A percentile compares a stretch with the other conserved stretches of the same genome.
phyloP scores from a whole-genome alignment of 2,797 vertebrate species.

The Girardinus metallicus region DNA sequence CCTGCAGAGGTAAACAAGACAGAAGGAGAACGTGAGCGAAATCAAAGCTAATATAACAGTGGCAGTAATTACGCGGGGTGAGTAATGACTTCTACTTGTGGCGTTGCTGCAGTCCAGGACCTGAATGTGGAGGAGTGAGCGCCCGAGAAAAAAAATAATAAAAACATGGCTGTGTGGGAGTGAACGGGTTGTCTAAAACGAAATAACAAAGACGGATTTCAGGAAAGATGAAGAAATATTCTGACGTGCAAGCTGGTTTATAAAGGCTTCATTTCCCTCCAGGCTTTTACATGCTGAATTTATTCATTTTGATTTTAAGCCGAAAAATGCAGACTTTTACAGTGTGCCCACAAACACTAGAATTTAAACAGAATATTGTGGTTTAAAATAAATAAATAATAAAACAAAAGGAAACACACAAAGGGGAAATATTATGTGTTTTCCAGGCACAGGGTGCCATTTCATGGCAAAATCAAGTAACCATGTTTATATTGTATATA shows the following conservation, averaged over 20 bases:
- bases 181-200: slow-evolving; percentile 41
- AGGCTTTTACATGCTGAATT: not conserved
- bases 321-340: not conserved
- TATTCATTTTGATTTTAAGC: not conserved
- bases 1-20: slow-evolving; percentile 78
- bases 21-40: slow-evolving; percentile 40
- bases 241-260: slow-evolving; percentile 25
- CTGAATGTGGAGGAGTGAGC: slow-evolving; percentile 42
- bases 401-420: not conserved
- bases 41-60: slow-evolving; percentile 34
- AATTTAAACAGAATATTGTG: not conserved
- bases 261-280: not conserved
- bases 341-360: not conserved
- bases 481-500: no score
- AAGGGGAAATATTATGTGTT: no score
- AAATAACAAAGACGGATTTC: slow-evolving; percentile 46
- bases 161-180: slow-evolving; percentile 48
- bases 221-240: slow-evolving; percentile 30
- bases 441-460: no score
- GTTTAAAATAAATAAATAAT: not conserved
- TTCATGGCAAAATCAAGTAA: no score
- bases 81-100: slow-evolving; percentile 23
- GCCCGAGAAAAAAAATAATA: slow-evolving; percentile 10
- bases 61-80: slow-evolving; percentile 26
- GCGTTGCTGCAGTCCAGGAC: slow-evolving; percentile 32